phyloP scores from a whole-genome alignment of 1,140 invertebrate species.

The Drosophila suzukii region DNA sequence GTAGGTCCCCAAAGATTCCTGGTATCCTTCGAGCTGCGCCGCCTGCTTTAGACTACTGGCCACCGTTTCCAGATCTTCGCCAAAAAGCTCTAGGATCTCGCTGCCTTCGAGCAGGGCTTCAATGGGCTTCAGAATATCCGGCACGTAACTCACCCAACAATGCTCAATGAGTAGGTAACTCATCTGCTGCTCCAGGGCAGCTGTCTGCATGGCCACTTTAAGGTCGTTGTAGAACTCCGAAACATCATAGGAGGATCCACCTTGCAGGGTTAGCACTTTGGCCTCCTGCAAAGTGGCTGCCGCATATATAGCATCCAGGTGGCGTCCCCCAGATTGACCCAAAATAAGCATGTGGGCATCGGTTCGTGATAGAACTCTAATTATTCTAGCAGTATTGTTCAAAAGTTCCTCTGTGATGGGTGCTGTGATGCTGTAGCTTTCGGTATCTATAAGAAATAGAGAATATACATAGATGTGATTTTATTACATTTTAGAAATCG shows the following conservation, averaged over 20 bases:
- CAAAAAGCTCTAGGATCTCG: constrained; percentile 80
- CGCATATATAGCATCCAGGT: constrained; percentile 90
- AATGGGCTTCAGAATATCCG: constrained; percentile 89
- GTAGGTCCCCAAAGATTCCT: constrained; percentile 80
- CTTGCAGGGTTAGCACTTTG: constrained; percentile 86
- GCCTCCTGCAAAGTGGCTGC: constrained; percentile 90
- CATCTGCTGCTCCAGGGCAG: constrained; percentile 92
- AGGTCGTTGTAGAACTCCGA: constrained; percentile 85
- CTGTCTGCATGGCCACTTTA: constrained; percentile 89
- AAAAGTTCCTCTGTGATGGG: constrained; percentile 89
- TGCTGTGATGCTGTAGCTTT: constrained; percentile 84
- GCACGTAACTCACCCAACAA: constrained; percentile 83
- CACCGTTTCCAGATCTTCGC: constrained; percentile 81
- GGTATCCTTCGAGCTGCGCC: constrained; percentile 83
- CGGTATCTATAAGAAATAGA: constrained; percentile 51
- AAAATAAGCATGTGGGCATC: constrained; percentile 90
- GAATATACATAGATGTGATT: neutral
- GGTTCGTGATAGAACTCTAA: constrained; percentile 87
- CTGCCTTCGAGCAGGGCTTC: constrained; percentile 85
- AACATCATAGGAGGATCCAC: constrained; percentile 61
- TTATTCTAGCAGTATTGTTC: constrained; percentile 87
- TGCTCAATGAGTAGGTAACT: constrained; percentile 94
- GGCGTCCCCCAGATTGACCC: constrained; percentile 91
- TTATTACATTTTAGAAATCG: too few species aligned
- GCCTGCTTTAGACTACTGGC: constrained; percentile 75